Evolutionary conservation across 2,888 invertebrate species (phyloP), one percentile per base, ranked within the genome.

Genomic region (Balanococcus diminutus): DNA sequence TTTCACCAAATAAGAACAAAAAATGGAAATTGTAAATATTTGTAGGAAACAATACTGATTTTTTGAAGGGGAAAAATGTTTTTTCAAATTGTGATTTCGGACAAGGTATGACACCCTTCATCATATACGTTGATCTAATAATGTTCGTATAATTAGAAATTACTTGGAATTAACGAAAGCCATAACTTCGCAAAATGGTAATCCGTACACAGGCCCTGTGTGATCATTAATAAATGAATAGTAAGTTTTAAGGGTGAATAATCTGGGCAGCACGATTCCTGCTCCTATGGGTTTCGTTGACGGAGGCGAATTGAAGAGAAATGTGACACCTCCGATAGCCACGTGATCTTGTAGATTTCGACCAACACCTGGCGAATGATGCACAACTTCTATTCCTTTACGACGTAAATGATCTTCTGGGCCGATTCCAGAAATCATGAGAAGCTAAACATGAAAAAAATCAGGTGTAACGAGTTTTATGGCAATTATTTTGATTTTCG

Each of bases 391-490:
- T 75, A 95, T 93, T 0, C 92, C 92, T 31, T 92, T 88, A 75
- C 93, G 91, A 42, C 88, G 89, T 3, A 95, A 90, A 89, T 95
- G 93, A 9, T 92, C 90, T 4, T 90, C 90, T 0, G 95, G 94
- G 3, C 96, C 95, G 14, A 96, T 92, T 0, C 97, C 97, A 0
- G 96, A 96, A 67, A 97, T 89, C 95, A 96, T 95, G 42, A 98
- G 91, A 22, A 97, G 88, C 89, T 97, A 87, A 25, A 75, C 6
- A 31, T 32, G 9, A 4, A 39, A 25, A 8, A 2, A 42, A 42
- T 42, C 14, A 42, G 42, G 9, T 8, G 11, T 42, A 14, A 42
- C 11, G 42, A 14, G 0, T n/a, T n/a, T n/a, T 11, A 8, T 14
- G n/a, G 3, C 46, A n/a, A 46, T 0, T n/a, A 5, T n/a, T 32